phyloP scores from a whole-genome alignment of 2,797 vertebrate species.

The Strix occidentalis region DNA sequence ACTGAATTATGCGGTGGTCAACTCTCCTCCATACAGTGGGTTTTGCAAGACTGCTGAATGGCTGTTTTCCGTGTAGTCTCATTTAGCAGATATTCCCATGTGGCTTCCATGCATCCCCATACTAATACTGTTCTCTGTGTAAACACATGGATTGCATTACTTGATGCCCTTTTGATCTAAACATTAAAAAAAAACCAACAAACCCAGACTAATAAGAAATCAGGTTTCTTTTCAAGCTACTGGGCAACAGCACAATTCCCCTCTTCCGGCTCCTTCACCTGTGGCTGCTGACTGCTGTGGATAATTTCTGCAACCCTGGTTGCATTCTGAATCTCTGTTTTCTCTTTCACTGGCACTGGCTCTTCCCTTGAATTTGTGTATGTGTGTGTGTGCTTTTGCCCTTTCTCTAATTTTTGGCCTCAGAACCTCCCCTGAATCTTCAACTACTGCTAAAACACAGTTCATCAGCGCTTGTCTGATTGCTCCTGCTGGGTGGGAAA shows the following conservation, averaged over 20 bases:
- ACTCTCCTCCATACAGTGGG: neutral
- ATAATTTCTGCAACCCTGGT: neutral
- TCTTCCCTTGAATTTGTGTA: neutral
- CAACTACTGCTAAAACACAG: neutral
- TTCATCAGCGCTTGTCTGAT: neutral
- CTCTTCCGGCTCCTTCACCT: neutral
- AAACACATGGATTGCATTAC: conserved; percentile 56
- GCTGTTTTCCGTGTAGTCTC: neutral
- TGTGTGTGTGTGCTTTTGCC: neutral
- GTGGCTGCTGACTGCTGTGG: neutral
- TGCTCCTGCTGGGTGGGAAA: neutral
- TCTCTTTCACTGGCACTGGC: neutral
- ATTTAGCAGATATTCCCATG: conserved; percentile 57
- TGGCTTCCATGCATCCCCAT: conserved; percentile 54
- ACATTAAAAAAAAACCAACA: neutral
- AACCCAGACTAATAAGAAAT: neutral
- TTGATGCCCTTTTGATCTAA: conserved; percentile 60
- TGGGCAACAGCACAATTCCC: neutral
- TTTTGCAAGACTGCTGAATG: conserved; percentile 36
- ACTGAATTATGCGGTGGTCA: neutral
- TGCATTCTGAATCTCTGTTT: neutral
- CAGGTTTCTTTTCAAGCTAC: conserved; percentile 46
- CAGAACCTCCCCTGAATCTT: neutral
- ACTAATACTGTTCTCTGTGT: neutral
- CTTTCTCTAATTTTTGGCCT: neutral